Evolutionary conservation across 2,797 vertebrate genomes (phyloP).

Genomic region (Hybognathus amarus): DNA sequence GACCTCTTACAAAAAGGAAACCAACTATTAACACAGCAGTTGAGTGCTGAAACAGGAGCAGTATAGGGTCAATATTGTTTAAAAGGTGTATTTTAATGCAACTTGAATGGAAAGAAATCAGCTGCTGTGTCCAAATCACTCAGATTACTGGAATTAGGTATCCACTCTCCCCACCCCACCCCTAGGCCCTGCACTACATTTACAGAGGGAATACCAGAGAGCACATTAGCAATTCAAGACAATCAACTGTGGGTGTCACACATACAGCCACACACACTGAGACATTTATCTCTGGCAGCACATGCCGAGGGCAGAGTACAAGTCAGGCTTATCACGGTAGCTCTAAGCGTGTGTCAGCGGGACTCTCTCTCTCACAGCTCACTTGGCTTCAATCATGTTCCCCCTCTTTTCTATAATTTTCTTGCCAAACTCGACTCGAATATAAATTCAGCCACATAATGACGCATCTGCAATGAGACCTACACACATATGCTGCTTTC

Average conservation of each 20-base stretch:
- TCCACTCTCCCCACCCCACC: not conserved
- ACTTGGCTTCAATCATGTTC: slow-evolving; percentile 11
- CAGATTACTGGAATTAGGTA: slow-evolving; percentile 10
- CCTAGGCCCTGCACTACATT: not conserved
- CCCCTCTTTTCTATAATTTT: slow-evolving; percentile 10
- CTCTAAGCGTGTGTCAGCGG: not conserved
- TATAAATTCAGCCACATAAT: slow-evolving; percentile 37
- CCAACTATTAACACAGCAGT: not conserved
- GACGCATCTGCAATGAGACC: slow-evolving; percentile 8
- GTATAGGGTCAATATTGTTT: slow-evolving; percentile 3
- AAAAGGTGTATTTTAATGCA: not conserved
- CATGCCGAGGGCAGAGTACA: slow-evolving; percentile 30
- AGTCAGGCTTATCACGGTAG: slow-evolving; percentile 28
- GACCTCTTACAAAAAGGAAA: not conserved
- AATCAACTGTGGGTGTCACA: slow-evolving; percentile 9
- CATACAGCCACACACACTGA: slow-evolving; percentile 24
- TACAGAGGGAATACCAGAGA: not conserved
- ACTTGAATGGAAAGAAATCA: slow-evolving; percentile 16
- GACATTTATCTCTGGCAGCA: slow-evolving; percentile 35
- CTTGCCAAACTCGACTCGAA: slow-evolving; percentile 2
- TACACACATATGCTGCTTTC: slow-evolving; percentile 5
- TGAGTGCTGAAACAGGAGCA: not conserved
- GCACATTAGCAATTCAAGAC: slow-evolving; percentile 44
- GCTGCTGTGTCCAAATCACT: not conserved
- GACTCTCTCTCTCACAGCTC: slow-evolving; percentile 16